A percentile compares a stretch with the other conserved stretches of the same genome.
These are phyloP conservation scores for Perca flavescens DNA, from an alignment of 2,113 vertebrate genomes.

Conservation along the genomic window DNA sequence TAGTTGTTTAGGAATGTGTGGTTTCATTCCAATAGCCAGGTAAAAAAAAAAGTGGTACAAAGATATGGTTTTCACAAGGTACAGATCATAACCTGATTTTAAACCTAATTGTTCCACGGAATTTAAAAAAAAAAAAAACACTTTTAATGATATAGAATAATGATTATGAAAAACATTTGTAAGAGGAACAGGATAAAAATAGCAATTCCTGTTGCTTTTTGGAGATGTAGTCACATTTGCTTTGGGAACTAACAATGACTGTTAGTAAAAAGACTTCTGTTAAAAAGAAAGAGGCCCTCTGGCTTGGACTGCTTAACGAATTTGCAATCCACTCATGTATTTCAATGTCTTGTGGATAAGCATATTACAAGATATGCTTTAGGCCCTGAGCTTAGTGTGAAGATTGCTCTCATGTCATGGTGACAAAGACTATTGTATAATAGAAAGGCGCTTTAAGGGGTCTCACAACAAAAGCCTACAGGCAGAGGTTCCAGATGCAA, in stretches of 20 bases:
- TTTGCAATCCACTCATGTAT: conserved; percentile 45
- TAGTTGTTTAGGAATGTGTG: not conserved
- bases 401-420: conserved; percentile 29
- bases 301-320: conserved; percentile 30
- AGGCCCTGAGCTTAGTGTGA: conserved; percentile 32
- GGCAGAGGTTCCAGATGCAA: conserved; percentile 27
- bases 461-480: conserved; percentile 29
- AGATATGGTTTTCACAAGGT: too few species aligned
- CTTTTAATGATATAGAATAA: not conserved
- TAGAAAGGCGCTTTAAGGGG: conserved; percentile 21
- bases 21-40: not conserved
- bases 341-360: conserved; percentile 63
- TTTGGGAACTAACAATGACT: conserved; percentile 22
- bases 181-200: not conserved
- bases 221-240: not conserved
- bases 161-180: not conserved
- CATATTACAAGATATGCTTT: conserved; percentile 46
- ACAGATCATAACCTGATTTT: not conserved
- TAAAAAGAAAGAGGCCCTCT: conserved; percentile 27
- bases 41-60: too few species aligned
- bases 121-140: not conserved
- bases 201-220: not conserved
- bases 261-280: not conserved
- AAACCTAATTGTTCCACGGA: not conserved
- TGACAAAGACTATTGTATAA: conserved; percentile 59